These are phyloP conservation scores for Reinhardtius hippoglossoides DNA, from an alignment of 2,113 vertebrate species.

Conservation along the genomic window DNA sequence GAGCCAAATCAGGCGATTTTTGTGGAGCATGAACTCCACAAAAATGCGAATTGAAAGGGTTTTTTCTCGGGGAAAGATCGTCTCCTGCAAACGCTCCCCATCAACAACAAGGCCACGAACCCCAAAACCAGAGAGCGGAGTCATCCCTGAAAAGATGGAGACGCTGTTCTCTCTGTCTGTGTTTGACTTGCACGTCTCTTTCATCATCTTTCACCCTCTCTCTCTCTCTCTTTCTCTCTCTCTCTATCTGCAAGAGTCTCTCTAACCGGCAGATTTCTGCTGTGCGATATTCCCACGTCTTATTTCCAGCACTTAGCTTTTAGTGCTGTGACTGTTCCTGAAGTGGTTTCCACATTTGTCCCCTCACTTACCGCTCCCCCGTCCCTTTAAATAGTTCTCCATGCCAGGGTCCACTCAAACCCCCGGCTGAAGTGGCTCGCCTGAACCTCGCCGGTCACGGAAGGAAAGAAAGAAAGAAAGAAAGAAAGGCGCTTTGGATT, in stretches of 20 bases:
- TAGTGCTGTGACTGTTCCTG: slow-evolving; percentile 28
- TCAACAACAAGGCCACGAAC: no score
- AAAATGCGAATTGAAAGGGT: no score
- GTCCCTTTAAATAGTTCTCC: slow-evolving; percentile 46
- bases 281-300: not conserved
- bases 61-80: no score
- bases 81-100: no score
- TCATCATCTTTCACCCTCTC: not conserved
- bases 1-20: no score
- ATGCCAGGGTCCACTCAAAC: not conserved
- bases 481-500: not conserved
- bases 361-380: slow-evolving; percentile 9
- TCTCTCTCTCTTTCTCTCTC: not conserved
- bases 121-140: no score
- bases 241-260: not conserved
- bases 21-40: no score
- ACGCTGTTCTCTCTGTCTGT: no score
- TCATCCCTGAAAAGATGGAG: no score
- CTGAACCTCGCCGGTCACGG: not conserved
- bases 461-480: not conserved
- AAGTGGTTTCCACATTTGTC: slow-evolving; percentile 41
- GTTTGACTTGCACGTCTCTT: not conserved
- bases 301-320: slow-evolving; percentile 35
- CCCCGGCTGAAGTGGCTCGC: not conserved
- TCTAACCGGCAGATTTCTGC: slow-evolving; percentile 5